These are phyloP conservation scores for Leuciscus idus DNA, from an alignment of 2,113 vertebrate species.

Conservation along the genomic window DNA sequence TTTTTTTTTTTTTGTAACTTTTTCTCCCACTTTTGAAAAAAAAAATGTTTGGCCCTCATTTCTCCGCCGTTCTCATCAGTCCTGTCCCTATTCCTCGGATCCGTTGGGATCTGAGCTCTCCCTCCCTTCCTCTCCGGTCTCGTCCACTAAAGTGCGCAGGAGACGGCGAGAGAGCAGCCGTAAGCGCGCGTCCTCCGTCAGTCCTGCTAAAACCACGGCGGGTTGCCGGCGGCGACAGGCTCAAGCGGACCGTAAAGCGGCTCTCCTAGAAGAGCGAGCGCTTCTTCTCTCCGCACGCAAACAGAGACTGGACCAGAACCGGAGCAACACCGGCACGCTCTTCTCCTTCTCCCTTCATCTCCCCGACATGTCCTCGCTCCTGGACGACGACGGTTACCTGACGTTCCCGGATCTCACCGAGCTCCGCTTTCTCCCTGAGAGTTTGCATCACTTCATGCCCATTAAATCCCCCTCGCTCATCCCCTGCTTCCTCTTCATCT, in stretches of 20 bases:
- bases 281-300: conserved; percentile 81
- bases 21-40: too few relatives aligned
- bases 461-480: conserved; percentile 93
- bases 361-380: conserved; percentile 88
- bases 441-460: conserved; percentile 90
- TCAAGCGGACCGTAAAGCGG: conserved; percentile 78
- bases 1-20: rapidly evolving
- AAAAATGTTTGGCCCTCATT: background rate
- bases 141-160: conserved; percentile 83
- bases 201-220: conserved; percentile 66
- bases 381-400: conserved; percentile 96
- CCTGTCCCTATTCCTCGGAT: conserved; percentile 77
- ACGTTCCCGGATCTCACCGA: conserved; percentile 92
- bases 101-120: conserved; percentile 78
- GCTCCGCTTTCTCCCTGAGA: conserved; percentile 88
- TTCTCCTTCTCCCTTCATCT: conserved; percentile 99
- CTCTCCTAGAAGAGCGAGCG: conserved; percentile 80
- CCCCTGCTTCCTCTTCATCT: conserved; percentile 98
- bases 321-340: conserved; percentile 78
- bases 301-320: conserved; percentile 77
- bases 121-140: conserved; percentile 77
- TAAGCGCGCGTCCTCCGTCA: conserved; percentile 72
- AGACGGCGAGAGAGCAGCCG: conserved; percentile 83
- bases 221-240: conserved; percentile 69
- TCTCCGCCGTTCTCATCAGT: conserved; percentile 71